These are phyloP conservation scores for Danionella dracula DNA, from an alignment of 2,797 vertebrate genomes.

Conservation along the genomic window DNA sequence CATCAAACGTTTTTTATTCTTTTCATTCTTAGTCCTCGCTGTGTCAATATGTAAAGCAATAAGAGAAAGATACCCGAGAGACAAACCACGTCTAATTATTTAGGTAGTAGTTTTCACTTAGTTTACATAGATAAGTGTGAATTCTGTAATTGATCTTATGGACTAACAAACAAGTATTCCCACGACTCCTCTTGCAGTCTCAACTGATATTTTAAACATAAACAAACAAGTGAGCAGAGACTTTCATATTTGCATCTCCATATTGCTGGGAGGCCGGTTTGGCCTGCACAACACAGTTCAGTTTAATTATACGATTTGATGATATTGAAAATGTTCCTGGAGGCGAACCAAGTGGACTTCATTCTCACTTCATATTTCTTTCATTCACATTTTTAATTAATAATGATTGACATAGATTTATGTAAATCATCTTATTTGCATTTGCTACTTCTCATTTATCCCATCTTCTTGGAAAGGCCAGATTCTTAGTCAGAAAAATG, in stretches of 20 bases:
- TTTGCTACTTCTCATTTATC: constrained; percentile 4
- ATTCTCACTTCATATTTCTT: not conserved
- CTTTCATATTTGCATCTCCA: constrained; percentile 7
- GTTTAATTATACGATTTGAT: constrained; percentile 7
- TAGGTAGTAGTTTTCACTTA: not conserved
- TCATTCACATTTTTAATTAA: constrained; percentile 10
- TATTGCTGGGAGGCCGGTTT: not conserved
- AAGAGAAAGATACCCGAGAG: constrained; percentile 2
- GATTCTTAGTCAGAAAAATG: not conserved
- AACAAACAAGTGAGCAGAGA: not conserved
- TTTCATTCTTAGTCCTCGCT: too few species aligned
- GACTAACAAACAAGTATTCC: constrained; percentile 18
- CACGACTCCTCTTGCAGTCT: constrained; percentile 11
- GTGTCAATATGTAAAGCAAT: not conserved
- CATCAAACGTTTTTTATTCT: too few species aligned
- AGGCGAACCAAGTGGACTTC: not conserved
- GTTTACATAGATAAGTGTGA: constrained; percentile 21
- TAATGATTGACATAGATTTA: constrained; percentile 21
- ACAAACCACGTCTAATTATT: constrained; percentile 16
- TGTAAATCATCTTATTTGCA: constrained; percentile 18
- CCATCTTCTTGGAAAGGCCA: not conserved
- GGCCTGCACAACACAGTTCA: not conserved
- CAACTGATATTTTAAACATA: constrained; percentile 2
- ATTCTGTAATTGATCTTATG: constrained; percentile 3
- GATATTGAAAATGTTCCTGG: not conserved